phyloP scores from a whole-genome alignment of 2,113 vertebrate species.

The Motacilla alba region DNA sequence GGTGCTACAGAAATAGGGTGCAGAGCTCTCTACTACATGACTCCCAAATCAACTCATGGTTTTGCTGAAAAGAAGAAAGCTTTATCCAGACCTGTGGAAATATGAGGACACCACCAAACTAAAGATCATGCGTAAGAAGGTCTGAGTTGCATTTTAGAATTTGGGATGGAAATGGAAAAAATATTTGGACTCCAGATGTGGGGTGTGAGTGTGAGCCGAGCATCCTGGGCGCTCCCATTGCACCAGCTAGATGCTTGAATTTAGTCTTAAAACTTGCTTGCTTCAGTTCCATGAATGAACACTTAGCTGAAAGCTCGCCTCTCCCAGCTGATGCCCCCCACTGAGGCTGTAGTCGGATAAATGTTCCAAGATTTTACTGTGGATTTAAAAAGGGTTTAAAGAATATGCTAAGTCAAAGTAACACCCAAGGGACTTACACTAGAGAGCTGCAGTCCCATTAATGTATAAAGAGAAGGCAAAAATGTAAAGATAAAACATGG shows the following conservation, averaged over 20 bases:
- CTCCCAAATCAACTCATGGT: neutral
- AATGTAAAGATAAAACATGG: neutral
- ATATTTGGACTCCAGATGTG: neutral
- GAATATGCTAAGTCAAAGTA: neutral
- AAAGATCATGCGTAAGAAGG: neutral
- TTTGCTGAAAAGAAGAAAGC: neutral
- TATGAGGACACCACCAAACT: neutral
- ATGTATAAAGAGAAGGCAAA: neutral
- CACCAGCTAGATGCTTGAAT: neutral
- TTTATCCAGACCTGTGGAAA: neutral
- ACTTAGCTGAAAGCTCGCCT: neutral
- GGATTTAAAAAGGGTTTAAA: neutral
- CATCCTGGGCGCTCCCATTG: neutral
- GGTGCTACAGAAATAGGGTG: neutral
- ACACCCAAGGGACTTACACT: neutral
- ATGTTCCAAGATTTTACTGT: neutral
- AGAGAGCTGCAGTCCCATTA: neutral
- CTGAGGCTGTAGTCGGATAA: neutral
- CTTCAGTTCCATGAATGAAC: neutral
- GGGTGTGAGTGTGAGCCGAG: neutral
- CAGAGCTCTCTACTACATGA: neutral
- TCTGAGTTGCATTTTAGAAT: neutral
- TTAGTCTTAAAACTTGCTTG: neutral
- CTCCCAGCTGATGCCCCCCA: neutral
- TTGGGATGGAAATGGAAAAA: neutral